phyloP scores from a whole-genome alignment of 2,888 invertebrate genomes.

The Rapana venosa region DNA sequence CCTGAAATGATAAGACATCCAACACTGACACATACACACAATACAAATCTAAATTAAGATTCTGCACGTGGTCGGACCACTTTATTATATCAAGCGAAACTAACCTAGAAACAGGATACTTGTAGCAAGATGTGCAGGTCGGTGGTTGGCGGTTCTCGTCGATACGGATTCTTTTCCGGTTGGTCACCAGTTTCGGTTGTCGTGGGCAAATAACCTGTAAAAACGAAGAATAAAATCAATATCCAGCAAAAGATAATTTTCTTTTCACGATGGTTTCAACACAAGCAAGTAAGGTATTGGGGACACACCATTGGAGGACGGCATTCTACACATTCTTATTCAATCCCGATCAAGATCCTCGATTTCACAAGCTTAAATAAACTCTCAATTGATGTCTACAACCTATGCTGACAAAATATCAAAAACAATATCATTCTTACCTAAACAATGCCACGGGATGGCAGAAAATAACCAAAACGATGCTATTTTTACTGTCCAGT shows the following conservation, averaged over 20 bases:
- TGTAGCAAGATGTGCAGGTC: background rate
- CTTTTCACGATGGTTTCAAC: background rate
- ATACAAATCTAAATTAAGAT: slow-evolving; percentile 13
- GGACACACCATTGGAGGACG: slow-evolving; percentile 18
- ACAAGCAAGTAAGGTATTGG: background rate
- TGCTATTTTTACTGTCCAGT: slow-evolving; percentile 77
- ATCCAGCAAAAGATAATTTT: background rate
- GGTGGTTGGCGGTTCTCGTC: background rate
- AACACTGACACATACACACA: too few species aligned
- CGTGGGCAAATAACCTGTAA: background rate
- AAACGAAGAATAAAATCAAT: background rate
- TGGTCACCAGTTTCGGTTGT: background rate
- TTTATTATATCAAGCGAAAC: slow-evolving; percentile 4
- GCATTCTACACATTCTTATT: slow-evolving; percentile 27
- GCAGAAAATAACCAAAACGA: slow-evolving; percentile 67
- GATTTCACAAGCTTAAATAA: slow-evolving; percentile 20
- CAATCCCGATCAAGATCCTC: slow-evolving; percentile 22
- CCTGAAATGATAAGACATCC: too few species aligned
- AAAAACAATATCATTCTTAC: slow-evolving; percentile 55
- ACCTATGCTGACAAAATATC: background rate
- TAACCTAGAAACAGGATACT: background rate
- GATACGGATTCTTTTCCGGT: background rate
- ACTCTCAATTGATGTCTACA: background rate
- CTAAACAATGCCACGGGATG: slow-evolving; percentile 62
- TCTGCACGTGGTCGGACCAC: slow-evolving; percentile 7